Evolutionary conservation across 2,113 vertebrate genomes (phyloP).

Genomic region (Pygoscelis adeliae): DNA sequence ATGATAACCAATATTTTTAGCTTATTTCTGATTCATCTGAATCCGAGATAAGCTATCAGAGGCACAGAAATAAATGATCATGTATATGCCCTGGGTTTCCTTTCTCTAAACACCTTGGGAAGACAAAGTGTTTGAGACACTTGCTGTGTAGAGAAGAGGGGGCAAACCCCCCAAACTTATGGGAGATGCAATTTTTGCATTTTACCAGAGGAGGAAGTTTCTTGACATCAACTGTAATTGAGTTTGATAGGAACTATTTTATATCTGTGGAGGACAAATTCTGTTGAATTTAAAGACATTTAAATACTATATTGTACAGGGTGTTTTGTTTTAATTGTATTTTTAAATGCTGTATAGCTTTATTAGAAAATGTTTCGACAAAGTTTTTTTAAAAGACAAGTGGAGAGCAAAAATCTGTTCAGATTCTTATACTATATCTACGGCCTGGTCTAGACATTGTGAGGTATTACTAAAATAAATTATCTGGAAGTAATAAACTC

Average conservation of each 20-base stretch:
- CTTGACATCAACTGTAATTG: neutral
- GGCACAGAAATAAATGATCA: neutral
- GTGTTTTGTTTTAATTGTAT: neutral
- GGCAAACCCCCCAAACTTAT: neutral
- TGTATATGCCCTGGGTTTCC: neutral
- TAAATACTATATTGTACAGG: neutral
- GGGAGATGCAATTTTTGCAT: neutral
- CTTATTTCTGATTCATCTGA: conserved; percentile 51
- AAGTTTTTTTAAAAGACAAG: neutral
- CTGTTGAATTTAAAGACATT: neutral
- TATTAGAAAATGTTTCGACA: neutral
- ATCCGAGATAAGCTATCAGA: neutral
- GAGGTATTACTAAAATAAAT: neutral
- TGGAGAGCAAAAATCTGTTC: neutral
- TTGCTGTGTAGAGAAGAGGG: neutral
- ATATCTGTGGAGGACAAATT: neutral
- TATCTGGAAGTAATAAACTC: neutral
- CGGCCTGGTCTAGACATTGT: neutral
- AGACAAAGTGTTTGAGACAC: neutral
- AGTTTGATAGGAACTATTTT: neutral
- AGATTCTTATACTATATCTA: neutral
- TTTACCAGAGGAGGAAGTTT: neutral
- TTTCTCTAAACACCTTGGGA: neutral
- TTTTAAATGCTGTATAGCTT: neutral
- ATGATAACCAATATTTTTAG: conserved; percentile 54